Evolutionary conservation across 2,888 invertebrate genomes (phyloP), one percentile per base, ranked within the genome.

Genomic region (Plebejus melissa): DNA sequence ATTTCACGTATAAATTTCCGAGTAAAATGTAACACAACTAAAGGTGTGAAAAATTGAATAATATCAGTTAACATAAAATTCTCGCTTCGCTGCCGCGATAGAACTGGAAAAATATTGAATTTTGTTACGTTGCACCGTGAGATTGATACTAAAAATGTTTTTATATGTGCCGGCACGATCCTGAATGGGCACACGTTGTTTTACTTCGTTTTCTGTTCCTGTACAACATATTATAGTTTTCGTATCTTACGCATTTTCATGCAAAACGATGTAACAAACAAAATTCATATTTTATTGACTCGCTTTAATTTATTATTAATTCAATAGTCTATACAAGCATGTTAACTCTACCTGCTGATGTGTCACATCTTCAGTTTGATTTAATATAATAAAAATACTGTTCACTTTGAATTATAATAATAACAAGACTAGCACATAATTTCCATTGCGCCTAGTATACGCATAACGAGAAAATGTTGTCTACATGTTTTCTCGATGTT

Each of bases 111-210:
- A 65, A 60, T 65, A 65, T 65, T 5, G 16, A 65, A 65, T 32
- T 65, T 65, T 65, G 32, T 65, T 13, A 13, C 32, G 65, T 65
- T 65, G 65, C 32, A 65, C 13, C 32, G 32, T 65, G 65, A 65
- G 65, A 65, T 65, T 65, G 65, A 65, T 65, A 36, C 65, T 65
- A 65, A 65, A 65, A 65, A 65, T 65, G 65, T 36, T 65, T 65
- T 65, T 65, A 65, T 65, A 65, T 32, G 65, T 65, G 65, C 16
- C 32, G 13, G 32, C 65, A 65, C 65, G 65, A 65, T 13, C 36
- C 65, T 60, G 28, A 60, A 60, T 11, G 32, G 36, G 65, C 65
- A 65, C 32, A 65, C 32, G 65, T 65, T 32, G 65, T 65, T 65
- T 65, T 65, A 13, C 32, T 65, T 4, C 16, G 65, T 65, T 65